Percentiles rank a stretch among this genome's conserved stretches.
Evolutionary conservation across 1,140 invertebrate species (phyloP).

Genomic region (Sminthurinus signatus): DNA sequence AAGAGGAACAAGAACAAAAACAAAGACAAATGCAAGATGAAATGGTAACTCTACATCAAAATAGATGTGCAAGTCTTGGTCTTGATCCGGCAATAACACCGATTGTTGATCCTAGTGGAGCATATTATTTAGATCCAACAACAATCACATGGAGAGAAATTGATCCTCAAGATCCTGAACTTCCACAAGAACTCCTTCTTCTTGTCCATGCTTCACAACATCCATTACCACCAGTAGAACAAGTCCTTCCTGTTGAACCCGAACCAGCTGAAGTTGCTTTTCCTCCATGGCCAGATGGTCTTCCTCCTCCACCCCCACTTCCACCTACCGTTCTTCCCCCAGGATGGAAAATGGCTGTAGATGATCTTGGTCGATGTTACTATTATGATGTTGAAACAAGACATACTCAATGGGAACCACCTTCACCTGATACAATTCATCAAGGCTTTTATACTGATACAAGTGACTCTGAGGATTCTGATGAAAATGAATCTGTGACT

Average conservation of each 20-base stretch:
- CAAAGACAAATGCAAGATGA: conserved; percentile 56
- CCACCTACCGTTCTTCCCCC: conserved; percentile 29
- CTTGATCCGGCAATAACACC: conserved; percentile 36
- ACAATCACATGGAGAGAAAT: conserved; percentile 52
- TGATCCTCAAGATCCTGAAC: conserved; percentile 33
- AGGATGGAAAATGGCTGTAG: conserved; percentile 72
- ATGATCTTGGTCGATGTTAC: conserved; percentile 73
- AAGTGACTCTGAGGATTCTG: conserved; percentile 45
- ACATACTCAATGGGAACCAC: conserved; percentile 81
- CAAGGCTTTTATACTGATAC: conserved; percentile 47
- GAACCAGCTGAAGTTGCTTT: conserved; percentile 24
- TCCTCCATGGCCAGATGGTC: conserved; percentile 35
- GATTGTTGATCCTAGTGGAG: conserved; percentile 31
- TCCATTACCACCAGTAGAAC: background rate
- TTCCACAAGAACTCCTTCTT: conserved; percentile 30
- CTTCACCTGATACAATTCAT: conserved; percentile 49
- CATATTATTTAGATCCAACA: conserved; percentile 52
- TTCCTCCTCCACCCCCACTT: conserved; percentile 36
- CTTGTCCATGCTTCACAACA: conserved; percentile 17
- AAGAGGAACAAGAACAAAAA: conserved; percentile 54
- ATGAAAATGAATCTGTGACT: conserved; percentile 27
- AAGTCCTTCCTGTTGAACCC: conserved; percentile 1
- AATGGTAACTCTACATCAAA: conserved; percentile 57
- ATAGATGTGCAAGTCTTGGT: conserved; percentile 46
- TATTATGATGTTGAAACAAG: conserved; percentile 83